Conservation (phyloP, 2,888 invertebrate species). For the Ormyrus labotus region DNA sequence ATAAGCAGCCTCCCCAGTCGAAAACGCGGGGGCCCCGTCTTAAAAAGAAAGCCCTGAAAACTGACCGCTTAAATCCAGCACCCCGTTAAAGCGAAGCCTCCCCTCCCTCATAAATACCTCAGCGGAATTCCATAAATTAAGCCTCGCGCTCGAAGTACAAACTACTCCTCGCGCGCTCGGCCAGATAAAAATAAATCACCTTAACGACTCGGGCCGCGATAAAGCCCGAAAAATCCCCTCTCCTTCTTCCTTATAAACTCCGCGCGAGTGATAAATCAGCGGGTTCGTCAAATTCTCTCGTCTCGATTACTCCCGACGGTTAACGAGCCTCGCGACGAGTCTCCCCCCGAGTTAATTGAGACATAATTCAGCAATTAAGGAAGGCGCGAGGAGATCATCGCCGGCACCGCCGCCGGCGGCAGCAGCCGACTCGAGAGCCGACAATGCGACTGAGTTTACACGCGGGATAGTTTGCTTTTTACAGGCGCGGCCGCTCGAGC, state of each 20-base stretch:
- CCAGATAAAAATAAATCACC: slow-evolving; percentile 33
- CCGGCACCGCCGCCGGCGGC: no score
- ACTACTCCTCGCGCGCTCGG: background rate
- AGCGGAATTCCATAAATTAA: slow-evolving; percentile 30
- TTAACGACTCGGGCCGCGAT: background rate
- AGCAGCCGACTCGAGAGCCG: background rate
- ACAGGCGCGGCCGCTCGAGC: no score
- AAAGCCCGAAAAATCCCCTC: background rate
- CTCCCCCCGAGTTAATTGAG: slow-evolving; percentile 40
- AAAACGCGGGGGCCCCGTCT: no score
- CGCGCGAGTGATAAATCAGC: background rate
- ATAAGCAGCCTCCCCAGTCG: no score
- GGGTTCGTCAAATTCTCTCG: slow-evolving; percentile 47
- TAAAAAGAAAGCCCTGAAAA: no score
- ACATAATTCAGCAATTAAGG: slow-evolving; percentile 53
- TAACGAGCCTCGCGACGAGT: slow-evolving; percentile 32
- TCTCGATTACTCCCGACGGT: slow-evolving; percentile 35
- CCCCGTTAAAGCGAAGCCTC: background rate
- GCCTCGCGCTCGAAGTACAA: background rate
- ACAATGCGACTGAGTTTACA: slow-evolving; percentile 6
- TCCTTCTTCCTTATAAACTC: background rate
- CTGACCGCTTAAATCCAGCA: no score
- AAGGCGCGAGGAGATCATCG: no score
- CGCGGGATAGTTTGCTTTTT: slow-evolving; percentile 6
- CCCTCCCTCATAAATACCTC: background rate